Evolutionary conservation across 92 coral and sea anemone genomes (phyloP), one percentile per base, ranked within the genome.

Genomic region (Actinernus sp.): DNA sequence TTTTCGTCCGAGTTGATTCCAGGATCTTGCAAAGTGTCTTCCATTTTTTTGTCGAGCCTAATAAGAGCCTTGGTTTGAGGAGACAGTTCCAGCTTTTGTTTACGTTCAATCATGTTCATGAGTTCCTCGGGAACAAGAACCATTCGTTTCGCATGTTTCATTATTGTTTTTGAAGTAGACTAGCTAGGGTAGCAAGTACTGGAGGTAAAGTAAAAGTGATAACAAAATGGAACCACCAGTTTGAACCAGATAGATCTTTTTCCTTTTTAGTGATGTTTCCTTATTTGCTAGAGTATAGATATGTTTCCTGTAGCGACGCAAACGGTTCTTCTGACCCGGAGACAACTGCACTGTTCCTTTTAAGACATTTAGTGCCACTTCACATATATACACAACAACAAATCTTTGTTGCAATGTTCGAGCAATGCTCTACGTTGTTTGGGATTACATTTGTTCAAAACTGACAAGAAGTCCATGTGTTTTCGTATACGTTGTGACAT

Each of bases 401-500:
- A 39, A 0, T 75, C 74, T 2, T 23, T 50, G 37, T 58, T 49
- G 17, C 82, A 67, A 31, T 64, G 65, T 37, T 53, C 66, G 4
- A 75, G 19, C 7, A 75, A 9, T 0, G 54, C 63, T 8, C 30
- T 52, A 9, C 66, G 56, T 22, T 52, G 31, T 54, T 75, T 75
- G 2, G 51, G 37, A 36, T 75, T 75, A 25, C 74, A 63, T 27
- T 55, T 63, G 11, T 73, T 47, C 7, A 75, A 52, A 0, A 75
- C 74, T 0, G 51, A 20, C 1, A 70, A 17, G 48, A 54, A 57
- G 27, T 57, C 65, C 20, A 57, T 11, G 49, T 56, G 55, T 0
- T 34, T 33, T 40, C 19, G 38, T 34, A 70, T 28, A 0, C 77
- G 77, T 14, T 69, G 40, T 1, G 77, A 69, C 67, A 70, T 70